These are phyloP conservation scores for Nothobranchius furzeri DNA, from an alignment of 2,113 vertebrate species.

Conservation along the genomic window DNA sequence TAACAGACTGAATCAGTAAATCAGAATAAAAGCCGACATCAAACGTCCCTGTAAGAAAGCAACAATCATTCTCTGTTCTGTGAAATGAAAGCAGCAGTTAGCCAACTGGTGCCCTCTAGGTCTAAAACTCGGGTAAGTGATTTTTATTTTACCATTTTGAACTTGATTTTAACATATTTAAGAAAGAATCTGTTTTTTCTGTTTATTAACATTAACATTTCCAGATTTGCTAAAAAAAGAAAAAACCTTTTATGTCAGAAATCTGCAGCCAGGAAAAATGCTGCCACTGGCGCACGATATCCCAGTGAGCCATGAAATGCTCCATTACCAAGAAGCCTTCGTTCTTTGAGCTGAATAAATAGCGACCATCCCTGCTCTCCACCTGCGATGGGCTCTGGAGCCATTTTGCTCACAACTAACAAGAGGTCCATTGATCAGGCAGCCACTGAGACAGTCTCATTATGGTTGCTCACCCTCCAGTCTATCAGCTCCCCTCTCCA, in stretches of 20 bases:
- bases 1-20: too few relatives aligned
- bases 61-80: too few relatives aligned
- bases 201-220: background rate
- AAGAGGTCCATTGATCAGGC: conserved; percentile 81
- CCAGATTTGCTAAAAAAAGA: too few relatives aligned
- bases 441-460: conserved; percentile 78
- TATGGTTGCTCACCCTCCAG: conserved; percentile 65
- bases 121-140: too few relatives aligned
- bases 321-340: conserved; percentile 36
- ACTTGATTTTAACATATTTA: background rate
- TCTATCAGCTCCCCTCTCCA: conserved; percentile 59
- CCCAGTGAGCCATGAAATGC: conserved; percentile 58
- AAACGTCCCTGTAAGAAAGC: too few relatives aligned
- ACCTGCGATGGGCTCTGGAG: conserved; percentile 67
- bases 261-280: background rate
- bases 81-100: too few relatives aligned
- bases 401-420: conserved; percentile 71
- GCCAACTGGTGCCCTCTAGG: too few relatives aligned
- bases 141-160: too few relatives aligned
- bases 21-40: too few relatives aligned
- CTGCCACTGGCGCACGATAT: conserved; percentile 49
- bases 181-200: background rate
- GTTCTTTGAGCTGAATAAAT: conserved; percentile 62
- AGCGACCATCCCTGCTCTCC: conserved; percentile 59
- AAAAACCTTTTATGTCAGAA: conserved; percentile 3